A percentile compares a stretch with the other conserved stretches of the same genome.
These are phyloP conservation scores for Erethizon dorsatum DNA, from an alignment of 2,797 vertebrate species.

Conservation along the genomic window DNA sequence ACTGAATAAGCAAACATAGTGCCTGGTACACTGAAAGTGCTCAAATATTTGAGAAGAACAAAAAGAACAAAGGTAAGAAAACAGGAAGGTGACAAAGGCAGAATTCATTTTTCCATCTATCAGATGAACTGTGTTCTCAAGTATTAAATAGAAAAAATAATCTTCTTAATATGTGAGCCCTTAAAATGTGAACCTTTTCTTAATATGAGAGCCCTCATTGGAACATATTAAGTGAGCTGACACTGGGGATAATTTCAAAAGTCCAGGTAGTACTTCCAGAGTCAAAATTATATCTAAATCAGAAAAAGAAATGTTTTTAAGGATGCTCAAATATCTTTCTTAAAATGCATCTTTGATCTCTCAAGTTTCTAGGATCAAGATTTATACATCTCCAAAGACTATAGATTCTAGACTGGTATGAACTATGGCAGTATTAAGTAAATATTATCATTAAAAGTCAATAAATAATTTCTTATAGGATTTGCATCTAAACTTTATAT, in stretches of 20 bases:
- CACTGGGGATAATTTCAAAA: not conserved
- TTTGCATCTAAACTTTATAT: not conserved
- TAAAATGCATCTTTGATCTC: slow-evolving; percentile 29
- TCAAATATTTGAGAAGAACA: not conserved
- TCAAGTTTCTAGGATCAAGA: not conserved
- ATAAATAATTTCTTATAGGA: not conserved
- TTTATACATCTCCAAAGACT: not conserved
- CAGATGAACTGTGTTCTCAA: not conserved
- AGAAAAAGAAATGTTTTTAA: not conserved
- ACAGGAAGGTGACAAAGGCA: not conserved
- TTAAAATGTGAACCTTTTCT: not conserved
- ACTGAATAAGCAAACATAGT: not conserved
- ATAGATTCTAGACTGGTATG: not conserved
- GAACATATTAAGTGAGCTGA: not conserved
- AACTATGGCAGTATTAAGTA: not conserved
- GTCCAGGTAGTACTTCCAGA: not conserved
- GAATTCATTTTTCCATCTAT: not conserved
- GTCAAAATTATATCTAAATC: slow-evolving; percentile 34
- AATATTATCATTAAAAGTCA: not conserved
- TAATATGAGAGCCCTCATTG: not conserved
- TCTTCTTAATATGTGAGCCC: not conserved
- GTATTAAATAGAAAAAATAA: not conserved
- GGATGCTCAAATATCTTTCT: slow-evolving; percentile 46
- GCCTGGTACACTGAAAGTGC: not conserved
- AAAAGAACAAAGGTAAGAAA: not conserved